A percentile compares a stretch with the other conserved stretches of the same genome.
These are phyloP conservation scores for Syngnathus floridae DNA, from an alignment of 2,113 vertebrate species.

Conservation along the genomic window DNA sequence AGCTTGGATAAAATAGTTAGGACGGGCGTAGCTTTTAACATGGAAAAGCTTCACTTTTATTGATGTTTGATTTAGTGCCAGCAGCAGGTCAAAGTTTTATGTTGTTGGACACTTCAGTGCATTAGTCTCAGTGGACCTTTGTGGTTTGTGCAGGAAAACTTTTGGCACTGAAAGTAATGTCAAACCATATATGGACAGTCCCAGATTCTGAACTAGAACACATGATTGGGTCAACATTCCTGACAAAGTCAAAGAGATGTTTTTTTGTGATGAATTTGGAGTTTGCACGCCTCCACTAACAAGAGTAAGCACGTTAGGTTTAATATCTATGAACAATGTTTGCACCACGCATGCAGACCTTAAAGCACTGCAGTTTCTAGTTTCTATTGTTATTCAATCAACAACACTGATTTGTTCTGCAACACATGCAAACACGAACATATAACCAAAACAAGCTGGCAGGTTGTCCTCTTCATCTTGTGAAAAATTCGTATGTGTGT, in stretches of 20 bases:
- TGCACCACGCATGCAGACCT: neutral
- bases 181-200: neutral
- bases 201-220: neutral
- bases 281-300: neutral
- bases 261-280: neutral
- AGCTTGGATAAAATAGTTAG: conserved; percentile 3
- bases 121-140: neutral
- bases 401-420: neutral
- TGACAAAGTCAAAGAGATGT: neutral
- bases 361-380: neutral
- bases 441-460: neutral
- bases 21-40: neutral
- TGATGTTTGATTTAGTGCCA: neutral
- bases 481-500: neutral
- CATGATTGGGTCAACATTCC: neutral
- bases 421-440: neutral
- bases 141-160: neutral
- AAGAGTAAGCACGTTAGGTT: neutral
- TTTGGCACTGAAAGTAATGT: neutral
- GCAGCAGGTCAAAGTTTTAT: neutral
- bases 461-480: neutral
- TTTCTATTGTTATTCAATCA: neutral
- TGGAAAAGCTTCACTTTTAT: neutral
- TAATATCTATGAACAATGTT: neutral
- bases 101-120: neutral